Evolutionary conservation across 2,888 invertebrate genomes (phyloP), one percentile per base, ranked within the genome.

Genomic region (Megastigmus dorsalis): DNA sequence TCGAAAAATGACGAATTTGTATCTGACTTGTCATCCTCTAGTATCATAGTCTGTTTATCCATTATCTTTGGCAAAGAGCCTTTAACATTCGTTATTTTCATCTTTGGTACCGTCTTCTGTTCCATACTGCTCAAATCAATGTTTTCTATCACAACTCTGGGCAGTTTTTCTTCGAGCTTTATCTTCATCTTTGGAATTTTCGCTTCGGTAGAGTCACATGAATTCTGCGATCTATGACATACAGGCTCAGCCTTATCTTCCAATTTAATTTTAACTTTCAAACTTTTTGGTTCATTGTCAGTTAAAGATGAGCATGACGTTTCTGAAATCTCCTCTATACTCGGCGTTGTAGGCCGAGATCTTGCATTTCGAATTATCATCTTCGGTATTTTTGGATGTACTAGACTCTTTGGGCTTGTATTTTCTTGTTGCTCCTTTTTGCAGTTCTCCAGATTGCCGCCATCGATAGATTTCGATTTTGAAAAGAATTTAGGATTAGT

Each of bases 331-430:
- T 82, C 81, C 30, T 84, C 82, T 28, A 83, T 77, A 0, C 82
- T 84, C n/a, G 88, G 87, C 0, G 87, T 88, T 6, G 78, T 81
- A 1, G 88, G 86, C 33, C 87, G 82, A 15, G 86, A 87, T 70
- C 79, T 81, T 0, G 80, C 83, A 23, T 87, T 88, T 30, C 84
- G 80, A 54, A 88, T 88, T 55, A 88, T 86, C 85, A 88, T 87
- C 74, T 87, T 88, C 48, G 88, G 88, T 79, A 88, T 87, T 70
- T 88, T 88, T 1, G 84, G 85, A 63, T 83, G 82, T 3, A 66
- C 55, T 1, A 76, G 59, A 18, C 65, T 69, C 23, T 77, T 77
- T 6, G 69, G 45, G 6, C 20, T 70, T 4, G n/a, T 9, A 10
- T 18, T 26, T 36, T 66, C 67, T 1, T 28, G 41, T 15, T 36